phyloP scores from a whole-genome alignment of 2,888 invertebrate species.

The Folsomia candida region DNA sequence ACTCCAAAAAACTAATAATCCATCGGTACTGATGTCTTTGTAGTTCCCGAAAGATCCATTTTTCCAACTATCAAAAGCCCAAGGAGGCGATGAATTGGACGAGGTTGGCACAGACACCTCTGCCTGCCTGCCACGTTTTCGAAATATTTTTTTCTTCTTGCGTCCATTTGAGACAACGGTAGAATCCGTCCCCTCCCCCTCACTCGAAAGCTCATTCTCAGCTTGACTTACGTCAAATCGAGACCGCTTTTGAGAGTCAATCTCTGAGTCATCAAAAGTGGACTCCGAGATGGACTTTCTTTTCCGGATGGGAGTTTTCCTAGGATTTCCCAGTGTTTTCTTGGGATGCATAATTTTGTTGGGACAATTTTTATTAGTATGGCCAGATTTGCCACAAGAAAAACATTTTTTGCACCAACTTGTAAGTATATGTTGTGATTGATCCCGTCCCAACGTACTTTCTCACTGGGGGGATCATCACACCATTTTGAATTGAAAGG shows the following conservation, averaged over 20 bases:
- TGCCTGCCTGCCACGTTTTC: background rate
- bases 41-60: background rate
- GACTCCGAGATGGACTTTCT: background rate
- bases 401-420: too few relatives aligned
- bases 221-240: too few relatives aligned
- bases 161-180: too few relatives aligned
- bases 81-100: too few relatives aligned
- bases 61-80: background rate
- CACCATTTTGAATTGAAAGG: background rate
- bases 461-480: background rate
- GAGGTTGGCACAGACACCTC: background rate
- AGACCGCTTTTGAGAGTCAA: too few relatives aligned
- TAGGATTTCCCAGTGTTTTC: background rate
- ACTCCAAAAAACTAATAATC: background rate
- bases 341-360: background rate
- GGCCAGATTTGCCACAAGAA: too few relatives aligned
- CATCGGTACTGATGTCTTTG: background rate
- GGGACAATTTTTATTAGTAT: background rate
- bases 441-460: background rate
- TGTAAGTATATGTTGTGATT: background rate
- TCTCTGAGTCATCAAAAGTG: too few relatives aligned
- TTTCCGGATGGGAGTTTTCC: background rate
- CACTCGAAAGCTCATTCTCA: too few relatives aligned
- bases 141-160: too few relatives aligned
- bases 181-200: too few relatives aligned